phyloP scores from a whole-genome alignment of 1,140 invertebrate species.

The Eurosta solidaginis region DNA sequence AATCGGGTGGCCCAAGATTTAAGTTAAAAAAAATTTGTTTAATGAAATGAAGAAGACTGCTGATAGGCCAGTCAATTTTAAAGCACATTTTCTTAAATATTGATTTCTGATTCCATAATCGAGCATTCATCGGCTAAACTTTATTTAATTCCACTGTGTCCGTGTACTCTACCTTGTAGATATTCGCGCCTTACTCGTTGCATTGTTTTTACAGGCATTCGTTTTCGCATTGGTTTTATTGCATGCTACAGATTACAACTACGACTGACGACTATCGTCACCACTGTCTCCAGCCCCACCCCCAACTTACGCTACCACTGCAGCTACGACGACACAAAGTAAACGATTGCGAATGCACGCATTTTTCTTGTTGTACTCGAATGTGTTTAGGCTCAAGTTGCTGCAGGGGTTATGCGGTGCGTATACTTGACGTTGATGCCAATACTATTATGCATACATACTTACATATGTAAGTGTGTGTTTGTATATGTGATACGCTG shows the following conservation, averaged over 20 bases:
- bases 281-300: too few relatives aligned
- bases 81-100: too few relatives aligned
- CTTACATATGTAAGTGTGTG: not conserved
- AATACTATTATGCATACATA: not conserved
- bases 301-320: not conserved
- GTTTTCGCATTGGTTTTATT: slow-evolving; percentile 10
- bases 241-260: slow-evolving; percentile 10
- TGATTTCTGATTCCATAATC: too few relatives aligned
- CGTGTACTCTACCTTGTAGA: not conserved
- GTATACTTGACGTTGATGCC: not conserved
- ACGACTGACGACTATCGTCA: not conserved
- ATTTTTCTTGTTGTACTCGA: slow-evolving; percentile 6
- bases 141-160: not conserved
- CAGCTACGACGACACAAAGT: not conserved
- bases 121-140: too few relatives aligned
- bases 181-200: not conserved
- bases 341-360: not conserved
- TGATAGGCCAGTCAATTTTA: too few relatives aligned
- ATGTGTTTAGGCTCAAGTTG: not conserved
- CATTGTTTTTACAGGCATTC: not conserved
- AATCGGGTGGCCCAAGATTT: too few relatives aligned
- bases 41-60: too few relatives aligned
- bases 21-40: too few relatives aligned
- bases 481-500: not conserved
- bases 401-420: not conserved